phyloP scores from a whole-genome alignment of 2,888 invertebrate species.

The Mythimna ferrago region DNA sequence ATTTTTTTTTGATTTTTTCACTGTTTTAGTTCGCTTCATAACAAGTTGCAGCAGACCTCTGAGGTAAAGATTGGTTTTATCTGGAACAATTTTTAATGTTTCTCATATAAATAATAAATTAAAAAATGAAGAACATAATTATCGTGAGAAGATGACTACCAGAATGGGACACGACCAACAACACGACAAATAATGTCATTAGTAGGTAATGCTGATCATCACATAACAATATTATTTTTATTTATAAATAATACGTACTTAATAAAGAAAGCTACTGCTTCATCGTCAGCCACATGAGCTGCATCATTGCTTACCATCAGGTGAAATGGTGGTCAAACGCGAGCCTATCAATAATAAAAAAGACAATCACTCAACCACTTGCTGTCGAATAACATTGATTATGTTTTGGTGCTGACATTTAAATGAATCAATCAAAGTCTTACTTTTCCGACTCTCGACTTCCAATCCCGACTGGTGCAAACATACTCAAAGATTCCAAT shows the following conservation, averaged over 20 bases:
- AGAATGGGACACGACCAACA: not conserved
- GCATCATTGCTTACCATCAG: no score
- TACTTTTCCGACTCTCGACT: conserved; percentile 14
- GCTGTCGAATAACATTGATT: not conserved
- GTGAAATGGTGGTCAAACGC: no score
- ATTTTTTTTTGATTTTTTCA: not conserved
- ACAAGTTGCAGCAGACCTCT: not conserved
- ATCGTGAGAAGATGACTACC: not conserved
- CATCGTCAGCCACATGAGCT: no score
- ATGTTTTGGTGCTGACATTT: not conserved
- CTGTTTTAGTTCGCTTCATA: not conserved
- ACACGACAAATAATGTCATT: no score
- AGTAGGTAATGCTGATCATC: no score
- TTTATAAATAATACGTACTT: not conserved
- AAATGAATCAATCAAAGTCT: not conserved
- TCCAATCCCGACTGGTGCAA: not conserved
- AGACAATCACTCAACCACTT: no score
- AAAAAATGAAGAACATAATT: not conserved
- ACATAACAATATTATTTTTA: not conserved
- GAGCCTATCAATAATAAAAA: no score
- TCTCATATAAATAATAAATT: no score
- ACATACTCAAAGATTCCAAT: conserved; percentile 22
- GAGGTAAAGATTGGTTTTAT: not conserved
- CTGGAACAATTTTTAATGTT: conserved; percentile 4
- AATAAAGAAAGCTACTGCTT: not conserved